A percentile compares a stretch with the other conserved stretches of the same genome.
These are phyloP conservation scores for Callipepla squamata DNA, from an alignment of 2,113 vertebrate genomes.

Conservation along the genomic window DNA sequence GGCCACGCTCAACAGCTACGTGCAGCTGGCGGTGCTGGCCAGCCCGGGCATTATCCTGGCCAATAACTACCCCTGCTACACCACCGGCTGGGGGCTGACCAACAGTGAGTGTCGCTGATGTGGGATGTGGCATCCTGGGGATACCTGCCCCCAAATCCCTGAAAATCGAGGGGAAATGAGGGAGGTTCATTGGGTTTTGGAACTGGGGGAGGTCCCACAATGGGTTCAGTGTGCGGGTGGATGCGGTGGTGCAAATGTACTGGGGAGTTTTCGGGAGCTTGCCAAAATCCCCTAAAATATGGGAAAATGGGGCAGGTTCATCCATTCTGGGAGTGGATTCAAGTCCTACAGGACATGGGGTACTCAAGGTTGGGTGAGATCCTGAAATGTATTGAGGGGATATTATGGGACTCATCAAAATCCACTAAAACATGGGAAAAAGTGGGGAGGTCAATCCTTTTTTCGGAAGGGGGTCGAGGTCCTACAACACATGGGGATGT, in stretches of 20 bases:
- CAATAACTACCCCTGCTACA: slow-evolving; percentile 85
- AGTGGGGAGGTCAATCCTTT: no score
- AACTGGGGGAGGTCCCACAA: not conserved
- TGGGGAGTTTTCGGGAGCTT: no score
- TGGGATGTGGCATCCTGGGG: fast-evolving
- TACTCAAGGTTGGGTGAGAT: no score
- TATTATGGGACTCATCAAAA: no score
- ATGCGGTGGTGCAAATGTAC: no score
- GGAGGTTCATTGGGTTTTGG: fast-evolving
- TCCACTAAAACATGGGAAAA: no score
- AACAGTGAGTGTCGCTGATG: slow-evolving; percentile 78
- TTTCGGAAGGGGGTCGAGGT: not conserved
- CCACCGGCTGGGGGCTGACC: slow-evolving; percentile 90
- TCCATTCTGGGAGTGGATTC: no score
- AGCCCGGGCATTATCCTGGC: slow-evolving; percentile 78
- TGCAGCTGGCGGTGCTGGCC: slow-evolving; percentile 84
- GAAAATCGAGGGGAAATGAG: fast-evolving
- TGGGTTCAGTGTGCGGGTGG: not conserved
- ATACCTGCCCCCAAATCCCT: fast-evolving
- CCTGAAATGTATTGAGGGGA: no score
- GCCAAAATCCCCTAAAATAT: no score
- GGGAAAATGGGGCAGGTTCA: no score
- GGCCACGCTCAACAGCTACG: slow-evolving; percentile 80
- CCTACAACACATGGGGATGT: fast-evolving
- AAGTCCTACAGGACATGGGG: no score